Percentiles rank a stretch among this genome's conserved stretches.
These are phyloP conservation scores for Gallinago undulata DNA, from an alignment of 2,113 vertebrate genomes.

Conservation along the genomic window DNA sequence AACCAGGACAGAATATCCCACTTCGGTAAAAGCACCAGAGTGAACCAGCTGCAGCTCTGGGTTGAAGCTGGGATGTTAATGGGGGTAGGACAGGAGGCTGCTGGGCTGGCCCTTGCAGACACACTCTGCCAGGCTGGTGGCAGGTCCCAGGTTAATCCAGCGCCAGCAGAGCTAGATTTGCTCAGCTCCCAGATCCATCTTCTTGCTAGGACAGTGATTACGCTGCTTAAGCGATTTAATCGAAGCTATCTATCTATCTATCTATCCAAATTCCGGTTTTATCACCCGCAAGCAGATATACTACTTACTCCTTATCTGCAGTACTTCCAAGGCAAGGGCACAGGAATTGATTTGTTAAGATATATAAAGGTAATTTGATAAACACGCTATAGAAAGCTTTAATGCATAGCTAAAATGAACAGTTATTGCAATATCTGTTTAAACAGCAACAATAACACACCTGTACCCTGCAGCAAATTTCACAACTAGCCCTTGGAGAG, in stretches of 20 bases:
- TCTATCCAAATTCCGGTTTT: background rate
- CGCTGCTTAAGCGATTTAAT: background rate
- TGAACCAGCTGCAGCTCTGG: background rate
- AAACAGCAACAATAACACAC: background rate
- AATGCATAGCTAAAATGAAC: background rate
- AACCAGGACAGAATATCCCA: background rate
- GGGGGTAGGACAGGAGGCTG: background rate
- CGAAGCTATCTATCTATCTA: slow-evolving; percentile 13
- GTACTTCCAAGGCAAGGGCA: slow-evolving; percentile 36
- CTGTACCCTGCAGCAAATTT: background rate
- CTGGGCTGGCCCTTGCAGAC: background rate
- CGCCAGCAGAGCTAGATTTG: background rate
- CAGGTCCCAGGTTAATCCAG: background rate
- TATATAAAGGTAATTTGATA: slow-evolving; percentile 35
- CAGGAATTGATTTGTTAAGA: slow-evolving; percentile 33
- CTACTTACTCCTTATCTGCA: slow-evolving; percentile 26
- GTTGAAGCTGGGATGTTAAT: background rate
- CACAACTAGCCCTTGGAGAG: background rate
- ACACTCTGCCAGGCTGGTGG: background rate
- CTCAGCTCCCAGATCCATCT: background rate
- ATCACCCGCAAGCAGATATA: slow-evolving; percentile 16
- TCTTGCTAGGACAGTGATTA: slow-evolving; percentile 10
- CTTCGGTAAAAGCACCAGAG: background rate
- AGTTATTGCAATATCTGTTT: background rate
- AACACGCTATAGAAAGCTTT: slow-evolving; percentile 7